Evolutionary conservation across 92 coral and sea anemone species (phyloP).

Genomic region (Anthopleura xanthogrammica): DNA sequence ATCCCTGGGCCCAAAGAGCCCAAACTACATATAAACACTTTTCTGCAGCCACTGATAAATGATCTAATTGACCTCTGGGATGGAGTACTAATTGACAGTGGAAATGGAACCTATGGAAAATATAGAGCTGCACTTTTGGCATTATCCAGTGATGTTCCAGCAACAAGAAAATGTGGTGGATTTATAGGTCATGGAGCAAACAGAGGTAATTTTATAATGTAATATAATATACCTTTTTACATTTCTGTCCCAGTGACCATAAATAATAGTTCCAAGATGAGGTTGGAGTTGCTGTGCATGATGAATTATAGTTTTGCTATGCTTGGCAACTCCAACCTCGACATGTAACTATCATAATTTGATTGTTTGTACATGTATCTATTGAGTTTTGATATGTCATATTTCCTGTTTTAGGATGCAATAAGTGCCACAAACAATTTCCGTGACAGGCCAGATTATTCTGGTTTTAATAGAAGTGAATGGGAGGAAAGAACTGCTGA

Average conservation of each 20-base stretch:
- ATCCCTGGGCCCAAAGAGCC: slow-evolving; percentile 26
- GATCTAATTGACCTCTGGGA: slow-evolving; percentile 39
- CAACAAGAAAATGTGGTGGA: slow-evolving; percentile 44
- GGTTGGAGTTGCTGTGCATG: too few relatives aligned
- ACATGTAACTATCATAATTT: too few relatives aligned
- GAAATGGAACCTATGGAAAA: neutral
- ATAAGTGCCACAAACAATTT: slow-evolving; percentile 45
- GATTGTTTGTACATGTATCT: neutral
- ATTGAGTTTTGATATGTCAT: neutral
- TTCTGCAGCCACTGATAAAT: slow-evolving; percentile 34
- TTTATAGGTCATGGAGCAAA: slow-evolving; percentile 34
- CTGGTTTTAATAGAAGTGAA: slow-evolving; percentile 29
- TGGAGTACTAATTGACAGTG: slow-evolving; percentile 17
- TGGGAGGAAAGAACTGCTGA: slow-evolving; percentile 30
- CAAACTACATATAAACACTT: slow-evolving; percentile 17
- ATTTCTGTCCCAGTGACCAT: too few relatives aligned
- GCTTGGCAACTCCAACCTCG: too few relatives aligned
- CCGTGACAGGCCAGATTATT: slow-evolving; percentile 39
- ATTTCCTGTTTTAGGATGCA: slow-evolving; percentile 29
- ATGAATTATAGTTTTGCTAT: too few relatives aligned
- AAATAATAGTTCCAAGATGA: too few relatives aligned
- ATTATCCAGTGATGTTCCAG: slow-evolving; percentile 34
- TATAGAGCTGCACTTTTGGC: slow-evolving; percentile 36
- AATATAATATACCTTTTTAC: too few relatives aligned
- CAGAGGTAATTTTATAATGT: slow-evolving; percentile 29